Evolutionary conservation across 2,797 vertebrate genomes (phyloP).

Genomic region (Avahi laniger): DNA sequence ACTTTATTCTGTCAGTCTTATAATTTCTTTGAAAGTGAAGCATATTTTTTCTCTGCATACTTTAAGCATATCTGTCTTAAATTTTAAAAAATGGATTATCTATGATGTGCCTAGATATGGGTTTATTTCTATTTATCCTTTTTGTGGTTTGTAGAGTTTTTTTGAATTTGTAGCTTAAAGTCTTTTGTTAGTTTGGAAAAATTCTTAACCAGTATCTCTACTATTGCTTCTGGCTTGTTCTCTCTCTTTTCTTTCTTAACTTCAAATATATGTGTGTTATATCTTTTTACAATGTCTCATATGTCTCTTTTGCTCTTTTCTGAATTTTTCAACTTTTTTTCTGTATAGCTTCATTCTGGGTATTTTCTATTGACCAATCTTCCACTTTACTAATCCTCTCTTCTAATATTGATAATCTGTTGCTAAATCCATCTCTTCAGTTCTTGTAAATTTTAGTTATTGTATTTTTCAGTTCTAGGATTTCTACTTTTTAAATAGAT

Average conservation of each 20-base stretch:
- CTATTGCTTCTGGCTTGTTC: neutral
- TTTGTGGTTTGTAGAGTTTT: neutral
- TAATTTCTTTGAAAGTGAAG: neutral
- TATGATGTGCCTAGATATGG: neutral
- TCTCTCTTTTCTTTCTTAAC: neutral
- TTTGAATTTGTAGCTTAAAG: neutral
- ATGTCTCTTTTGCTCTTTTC: neutral
- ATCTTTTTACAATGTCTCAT: neutral
- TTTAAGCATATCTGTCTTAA: neutral
- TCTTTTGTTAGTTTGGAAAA: neutral
- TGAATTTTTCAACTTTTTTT: neutral
- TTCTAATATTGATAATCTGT: neutral
- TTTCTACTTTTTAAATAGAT: neutral
- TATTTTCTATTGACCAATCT: neutral
- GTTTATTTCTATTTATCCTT: neutral
- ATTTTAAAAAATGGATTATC: neutral
- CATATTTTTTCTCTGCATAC: neutral
- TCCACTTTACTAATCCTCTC: neutral
- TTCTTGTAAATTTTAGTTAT: neutral
- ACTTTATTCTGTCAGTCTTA: neutral
- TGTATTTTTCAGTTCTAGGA: neutral
- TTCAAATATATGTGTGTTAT: neutral
- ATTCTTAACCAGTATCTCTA: neutral
- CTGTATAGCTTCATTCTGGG: neutral
- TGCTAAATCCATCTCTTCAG: neutral